Conservation (phyloP, 2,888 invertebrate species). For the Megalurothrips usitatus region DNA sequence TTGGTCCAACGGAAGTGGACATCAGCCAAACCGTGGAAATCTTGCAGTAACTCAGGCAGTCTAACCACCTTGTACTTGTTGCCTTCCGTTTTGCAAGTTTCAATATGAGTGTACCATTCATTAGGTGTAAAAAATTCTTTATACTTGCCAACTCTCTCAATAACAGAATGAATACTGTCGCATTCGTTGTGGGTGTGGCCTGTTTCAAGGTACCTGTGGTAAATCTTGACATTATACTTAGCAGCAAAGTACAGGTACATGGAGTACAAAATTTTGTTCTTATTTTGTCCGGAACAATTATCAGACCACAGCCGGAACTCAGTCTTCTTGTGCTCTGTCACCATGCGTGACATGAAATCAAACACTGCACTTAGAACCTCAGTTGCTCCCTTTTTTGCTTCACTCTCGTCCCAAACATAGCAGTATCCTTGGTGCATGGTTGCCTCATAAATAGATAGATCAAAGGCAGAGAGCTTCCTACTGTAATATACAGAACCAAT, state of each 20-base stretch:
- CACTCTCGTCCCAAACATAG: neutral
- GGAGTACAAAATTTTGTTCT: too few species aligned
- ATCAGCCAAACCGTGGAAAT: neutral
- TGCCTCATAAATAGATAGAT: neutral
- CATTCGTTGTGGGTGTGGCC: too few species aligned
- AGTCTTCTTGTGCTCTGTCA: neutral
- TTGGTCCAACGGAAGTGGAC: neutral
- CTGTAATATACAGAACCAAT: neutral
- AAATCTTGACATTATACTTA: too few species aligned
- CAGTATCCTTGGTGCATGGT: neutral
- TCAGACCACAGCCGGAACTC: neutral
- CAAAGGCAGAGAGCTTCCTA: neutral
- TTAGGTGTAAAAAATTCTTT: neutral
- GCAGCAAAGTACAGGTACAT: too few species aligned
- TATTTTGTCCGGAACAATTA: too few species aligned
- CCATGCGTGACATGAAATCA: neutral
- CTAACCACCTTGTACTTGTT: neutral
- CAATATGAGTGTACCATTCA: neutral
- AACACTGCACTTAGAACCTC: neutral
- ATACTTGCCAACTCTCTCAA: too few species aligned
- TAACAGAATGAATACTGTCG: too few species aligned
- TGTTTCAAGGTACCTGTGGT: too few species aligned
- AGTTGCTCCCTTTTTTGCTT: neutral
- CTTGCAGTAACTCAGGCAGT: neutral
- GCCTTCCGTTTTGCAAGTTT: neutral